Evolutionary conservation across 2,113 vertebrate genomes (phyloP).

Genomic region (Herpetotheres cachinnans): DNA sequence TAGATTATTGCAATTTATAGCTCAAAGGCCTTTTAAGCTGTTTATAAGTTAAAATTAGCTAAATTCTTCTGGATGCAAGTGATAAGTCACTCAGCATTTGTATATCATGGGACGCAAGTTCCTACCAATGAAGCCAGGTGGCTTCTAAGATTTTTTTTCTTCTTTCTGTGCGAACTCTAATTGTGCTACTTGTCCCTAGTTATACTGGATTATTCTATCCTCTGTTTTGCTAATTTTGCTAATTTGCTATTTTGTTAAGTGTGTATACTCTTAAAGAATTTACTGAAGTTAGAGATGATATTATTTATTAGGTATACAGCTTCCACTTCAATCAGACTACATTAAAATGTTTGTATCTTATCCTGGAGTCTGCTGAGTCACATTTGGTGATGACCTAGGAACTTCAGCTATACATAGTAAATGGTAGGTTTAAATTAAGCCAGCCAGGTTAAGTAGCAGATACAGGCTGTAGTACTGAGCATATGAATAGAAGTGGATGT

Average conservation of each 20-base stretch:
- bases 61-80: conserved; percentile 47
- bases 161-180: neutral
- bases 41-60: conserved; percentile 65
- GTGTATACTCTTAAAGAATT: neutral
- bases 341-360: neutral
- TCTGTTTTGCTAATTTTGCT: neutral
- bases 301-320: neutral
- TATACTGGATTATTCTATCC: neutral
- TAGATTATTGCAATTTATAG: conserved; percentile 61
- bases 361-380: neutral
- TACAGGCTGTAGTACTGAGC: neutral
- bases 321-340: neutral
- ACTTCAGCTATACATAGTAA: neutral
- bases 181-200: neutral
- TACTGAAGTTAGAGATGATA: neutral
- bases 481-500: neutral
- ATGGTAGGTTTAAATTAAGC: neutral
- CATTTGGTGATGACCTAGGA: neutral
- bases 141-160: neutral
- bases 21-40: conserved; percentile 47
- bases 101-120: conserved; percentile 30
- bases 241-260: neutral
- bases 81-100: conserved; percentile 45
- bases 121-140: neutral
- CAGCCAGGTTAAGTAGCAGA: neutral